phyloP scores from a whole-genome alignment of 2,888 invertebrate genomes.

The Luperina nickerlii region DNA sequence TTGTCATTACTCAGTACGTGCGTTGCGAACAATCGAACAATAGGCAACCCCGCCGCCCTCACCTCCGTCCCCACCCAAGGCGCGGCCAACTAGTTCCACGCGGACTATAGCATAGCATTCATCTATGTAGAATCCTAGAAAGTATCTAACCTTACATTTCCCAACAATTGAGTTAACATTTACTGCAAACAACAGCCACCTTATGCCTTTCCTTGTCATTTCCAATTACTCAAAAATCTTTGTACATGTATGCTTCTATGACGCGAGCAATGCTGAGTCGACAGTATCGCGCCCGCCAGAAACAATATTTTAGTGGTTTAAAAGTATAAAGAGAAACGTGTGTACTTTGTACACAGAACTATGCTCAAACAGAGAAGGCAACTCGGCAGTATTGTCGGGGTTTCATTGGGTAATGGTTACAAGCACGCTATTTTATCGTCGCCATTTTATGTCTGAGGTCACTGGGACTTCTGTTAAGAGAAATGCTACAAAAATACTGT shows the following conservation, averaged over 20 bases:
- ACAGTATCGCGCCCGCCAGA: constrained; percentile 83
- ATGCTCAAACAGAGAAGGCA: constrained; percentile 57
- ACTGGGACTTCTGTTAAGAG: constrained; percentile 41
- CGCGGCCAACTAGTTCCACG: too few species aligned
- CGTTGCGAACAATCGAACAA: too few species aligned
- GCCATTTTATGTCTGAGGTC: constrained; percentile 50
- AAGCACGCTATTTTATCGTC: constrained; percentile 41
- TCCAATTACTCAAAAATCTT: constrained; percentile 66
- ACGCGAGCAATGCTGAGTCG: constrained; percentile 76
- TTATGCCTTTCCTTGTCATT: constrained; percentile 38
- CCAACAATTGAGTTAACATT: background rate
- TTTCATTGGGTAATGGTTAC: constrained; percentile 55
- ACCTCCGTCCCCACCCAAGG: too few species aligned
- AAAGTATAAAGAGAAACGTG: constrained; percentile 82
- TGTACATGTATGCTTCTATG: constrained; percentile 66
- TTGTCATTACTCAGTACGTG: too few species aligned
- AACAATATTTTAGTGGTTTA: constrained; percentile 88
- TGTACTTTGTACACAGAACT: constrained; percentile 59
- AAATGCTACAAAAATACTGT: constrained; percentile 36
- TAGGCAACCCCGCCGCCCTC: too few species aligned
- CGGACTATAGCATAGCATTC: too few species aligned
- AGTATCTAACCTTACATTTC: background rate
- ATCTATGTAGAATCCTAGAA: background rate
- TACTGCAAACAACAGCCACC: background rate
- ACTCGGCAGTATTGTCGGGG: constrained; percentile 57